Evolutionary conservation across 2,113 vertebrate species (phyloP), one percentile per base, ranked within the genome.

Genomic region (Cygnus buccinator): DNA sequence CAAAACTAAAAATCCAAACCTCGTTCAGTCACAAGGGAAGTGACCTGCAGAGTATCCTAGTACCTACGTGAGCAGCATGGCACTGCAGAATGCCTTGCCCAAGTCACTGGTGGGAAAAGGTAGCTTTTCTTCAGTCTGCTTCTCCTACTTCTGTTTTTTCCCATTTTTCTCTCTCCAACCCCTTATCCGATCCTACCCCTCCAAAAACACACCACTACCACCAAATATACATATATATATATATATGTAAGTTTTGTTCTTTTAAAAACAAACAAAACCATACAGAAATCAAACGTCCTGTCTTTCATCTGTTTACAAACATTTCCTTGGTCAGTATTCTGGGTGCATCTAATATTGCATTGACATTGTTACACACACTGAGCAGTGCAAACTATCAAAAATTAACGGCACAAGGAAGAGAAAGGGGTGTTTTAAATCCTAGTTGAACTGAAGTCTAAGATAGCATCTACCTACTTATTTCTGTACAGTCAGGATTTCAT

Each of bases 21-120:
- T 61, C 7, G 11, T 50, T 70, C 50, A 63, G 50, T 61, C 71
- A 43, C 44, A 62, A 77, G 37, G 6, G n/a, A 79, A 41, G 46
- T 52, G 50, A 63, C 22, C 22, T 90, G 33, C 50, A 77, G 67
- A 62, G 12, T 17, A 65, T 55, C 43, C 2, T 2, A 67, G 28
- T 39, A 33, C 16, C 41, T n/a, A 65, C 0, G 0, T 68, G 76
- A 82, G 54, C 41, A 74, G 48, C 31, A 21, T 3, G 37, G 14
- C n/a, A 28, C 11, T 76, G 43, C 6, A 62, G 39, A 84, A 76
- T 66, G 26, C 20, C 18, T 72, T 93, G 16, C 65, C 41, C 55
- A 63, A 55, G 37, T 18, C 44, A 44, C 23, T 41, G 31, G 48
- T 58, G 46, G 28, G 50, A 85, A 93, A 91, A 87, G 5, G 18